Conservation (phyloP, 2,113 vertebrate species). For the Tichodroma muraria region DNA sequence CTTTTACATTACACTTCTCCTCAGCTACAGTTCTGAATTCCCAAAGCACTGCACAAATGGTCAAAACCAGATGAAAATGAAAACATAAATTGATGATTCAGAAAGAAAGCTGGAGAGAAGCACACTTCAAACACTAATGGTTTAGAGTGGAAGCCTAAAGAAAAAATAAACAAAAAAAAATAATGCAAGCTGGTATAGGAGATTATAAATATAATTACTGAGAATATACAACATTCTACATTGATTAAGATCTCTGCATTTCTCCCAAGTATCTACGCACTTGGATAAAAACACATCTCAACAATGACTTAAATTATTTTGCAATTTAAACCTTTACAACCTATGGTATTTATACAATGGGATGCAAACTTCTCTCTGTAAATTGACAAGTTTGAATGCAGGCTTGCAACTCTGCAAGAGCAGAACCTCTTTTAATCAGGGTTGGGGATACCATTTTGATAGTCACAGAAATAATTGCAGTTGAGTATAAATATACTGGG, state of each 20-base stretch:
- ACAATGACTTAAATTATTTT: background rate
- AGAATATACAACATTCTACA: background rate
- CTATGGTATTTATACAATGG: background rate
- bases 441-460: background rate
- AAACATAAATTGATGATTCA: constrained; percentile 34
- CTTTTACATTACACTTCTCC: background rate
- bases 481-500: background rate
- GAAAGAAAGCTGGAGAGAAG: constrained; percentile 11
- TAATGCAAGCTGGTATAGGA: background rate
- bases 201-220: background rate
- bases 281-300: background rate
- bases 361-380: background rate
- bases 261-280: background rate
- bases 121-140: background rate
- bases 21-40: constrained; percentile 22
- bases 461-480: background rate
- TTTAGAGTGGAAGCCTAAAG: background rate
- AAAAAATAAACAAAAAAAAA: background rate
- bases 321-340: background rate
- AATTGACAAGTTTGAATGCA: background rate
- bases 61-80: constrained; percentile 47
- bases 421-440: background rate
- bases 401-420: background rate
- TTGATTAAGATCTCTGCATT: background rate
- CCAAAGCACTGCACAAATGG: constrained; percentile 3